A percentile compares a stretch with the other conserved stretches of the same genome.
Conservation (phyloP, 2,888 invertebrate species). For the Drosophila kanekoi region DNA sequence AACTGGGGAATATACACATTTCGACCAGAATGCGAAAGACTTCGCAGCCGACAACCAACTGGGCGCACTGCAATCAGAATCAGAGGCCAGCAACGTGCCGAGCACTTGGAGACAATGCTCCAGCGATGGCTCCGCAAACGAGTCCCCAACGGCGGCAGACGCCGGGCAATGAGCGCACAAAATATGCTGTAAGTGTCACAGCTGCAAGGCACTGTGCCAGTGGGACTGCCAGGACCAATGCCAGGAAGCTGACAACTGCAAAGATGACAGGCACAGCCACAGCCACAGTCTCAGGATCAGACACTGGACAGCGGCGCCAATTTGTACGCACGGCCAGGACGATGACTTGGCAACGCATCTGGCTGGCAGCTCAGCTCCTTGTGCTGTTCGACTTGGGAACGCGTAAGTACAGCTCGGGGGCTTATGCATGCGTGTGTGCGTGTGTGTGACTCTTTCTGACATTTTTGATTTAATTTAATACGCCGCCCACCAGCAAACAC, state of each 20-base stretch:
- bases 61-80: conserved; percentile 70
- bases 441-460: conserved; percentile 38
- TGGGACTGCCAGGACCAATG: conserved; percentile 52
- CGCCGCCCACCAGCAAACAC: neutral
- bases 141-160: conserved; percentile 71
- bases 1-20: conserved; percentile 49
- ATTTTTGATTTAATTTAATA: conserved; percentile 71
- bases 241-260: conserved; percentile 45
- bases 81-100: conserved; percentile 43
- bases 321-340: conserved; percentile 57
- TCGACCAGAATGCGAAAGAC: conserved; percentile 71
- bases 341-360: conserved; percentile 55
- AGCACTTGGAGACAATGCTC: conserved; percentile 54
- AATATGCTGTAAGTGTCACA: conserved; percentile 72
- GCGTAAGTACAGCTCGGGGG: conserved; percentile 66
- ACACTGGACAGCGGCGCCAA: conserved; percentile 53
- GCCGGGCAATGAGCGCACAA: conserved; percentile 65
- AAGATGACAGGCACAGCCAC: conserved; percentile 40
- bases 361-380: conserved; percentile 40
- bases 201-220: conserved; percentile 73
- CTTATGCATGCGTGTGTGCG: conserved; percentile 4
- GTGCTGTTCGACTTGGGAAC: conserved; percentile 50
- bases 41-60: conserved; percentile 47
- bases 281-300: neutral
- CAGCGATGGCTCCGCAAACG: conserved; percentile 64